Base-by-base conservation (phyloP, 1,140 invertebrate genomes). In the Drosophila insularis region DNA sequence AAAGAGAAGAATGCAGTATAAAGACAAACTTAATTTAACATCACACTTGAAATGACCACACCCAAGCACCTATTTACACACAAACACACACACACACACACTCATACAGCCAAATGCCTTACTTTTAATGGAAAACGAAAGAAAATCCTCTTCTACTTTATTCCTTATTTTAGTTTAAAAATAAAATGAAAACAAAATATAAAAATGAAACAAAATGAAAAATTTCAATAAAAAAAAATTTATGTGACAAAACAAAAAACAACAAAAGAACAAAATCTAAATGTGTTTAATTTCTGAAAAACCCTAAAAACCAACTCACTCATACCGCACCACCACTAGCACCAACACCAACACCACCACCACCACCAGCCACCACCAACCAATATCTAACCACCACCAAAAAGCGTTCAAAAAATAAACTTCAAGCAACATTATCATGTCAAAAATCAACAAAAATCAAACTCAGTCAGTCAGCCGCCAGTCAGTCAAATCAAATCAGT, bases 371-470 rank as follows among this genome's bases (percentile, higher is more conserved):
- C 23, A 35, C 35, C 63, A 85, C 67, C 69, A 53, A 66, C 55
- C 56, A 54, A 68, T 50, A 53, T 82, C 82, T 82, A 81, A 86
- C 68, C 40, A 64, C 64, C 31, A 53, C 23, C 35, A 58, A 58
- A 59, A 61, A 40, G 53, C 60, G 75, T 55, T 50, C 43, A 63
- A 60, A 68, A 10, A 71, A 62, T 46, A 50, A 50, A 62, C 35
- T 59, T 56, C 85, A 84, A 68, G 72, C 85, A 80, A 87, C 84
- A 89, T 87, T 87, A 89, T 89, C 84, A 89, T 84, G 84, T 74
- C 74, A 69, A 85, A 71, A 85, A 81, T 80, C 82, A 76, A 76
- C 69, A 81, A 74, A 81, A 74, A 58, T 72, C 60, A 76, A 27
- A 59, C 59, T 66, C 70, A 71, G 46, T 67, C 70, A 78, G 61